A percentile compares a stretch with the other conserved stretches of the same genome.
phyloP scores from a whole-genome alignment of 2,888 invertebrate genomes.

The Cephus nigrinus region DNA sequence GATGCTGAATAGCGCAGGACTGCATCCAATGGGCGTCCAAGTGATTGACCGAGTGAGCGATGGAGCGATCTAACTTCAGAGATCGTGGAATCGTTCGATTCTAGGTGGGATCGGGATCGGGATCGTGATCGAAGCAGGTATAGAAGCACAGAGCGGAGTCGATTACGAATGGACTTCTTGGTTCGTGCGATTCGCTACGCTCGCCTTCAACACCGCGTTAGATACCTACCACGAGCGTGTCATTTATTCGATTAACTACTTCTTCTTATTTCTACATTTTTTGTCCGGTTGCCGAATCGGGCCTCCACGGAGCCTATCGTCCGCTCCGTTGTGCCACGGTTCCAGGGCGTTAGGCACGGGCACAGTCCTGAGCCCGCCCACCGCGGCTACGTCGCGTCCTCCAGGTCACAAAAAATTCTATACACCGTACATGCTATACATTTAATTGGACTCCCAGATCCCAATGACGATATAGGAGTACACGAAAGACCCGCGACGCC shows the following conservation, averaged over 20 bases:
- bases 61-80: neutral
- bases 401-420: slow-evolving; percentile 32
- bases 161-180: slow-evolving; percentile 5
- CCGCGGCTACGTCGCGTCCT: slow-evolving; percentile 21
- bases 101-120: neutral
- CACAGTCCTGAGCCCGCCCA: slow-evolving; percentile 35
- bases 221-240: slow-evolving; percentile 45
- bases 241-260: slow-evolving; percentile 53
- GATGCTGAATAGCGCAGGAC: neutral
- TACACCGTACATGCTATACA: slow-evolving; percentile 27
- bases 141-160: neutral
- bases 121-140: neutral
- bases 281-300: slow-evolving; percentile 17
- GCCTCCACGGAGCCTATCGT: slow-evolving; percentile 20
- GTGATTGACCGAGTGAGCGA: neutral
- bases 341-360: slow-evolving; percentile 40
- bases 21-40: neutral
- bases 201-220: slow-evolving; percentile 27
- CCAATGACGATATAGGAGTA: slow-evolving; percentile 10
- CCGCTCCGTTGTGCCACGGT: slow-evolving; percentile 31
- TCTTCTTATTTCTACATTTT: slow-evolving; percentile 26
- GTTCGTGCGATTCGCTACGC: slow-evolving; percentile 37
- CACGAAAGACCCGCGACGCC: neutral
- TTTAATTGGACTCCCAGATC: slow-evolving; percentile 42
- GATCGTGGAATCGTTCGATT: slow-evolving; percentile 1